A percentile compares a stretch with the other conserved stretches of the same genome.
Conservation (phyloP, 2,113 vertebrate genomes). For the Stictonetta naevosa region DNA sequence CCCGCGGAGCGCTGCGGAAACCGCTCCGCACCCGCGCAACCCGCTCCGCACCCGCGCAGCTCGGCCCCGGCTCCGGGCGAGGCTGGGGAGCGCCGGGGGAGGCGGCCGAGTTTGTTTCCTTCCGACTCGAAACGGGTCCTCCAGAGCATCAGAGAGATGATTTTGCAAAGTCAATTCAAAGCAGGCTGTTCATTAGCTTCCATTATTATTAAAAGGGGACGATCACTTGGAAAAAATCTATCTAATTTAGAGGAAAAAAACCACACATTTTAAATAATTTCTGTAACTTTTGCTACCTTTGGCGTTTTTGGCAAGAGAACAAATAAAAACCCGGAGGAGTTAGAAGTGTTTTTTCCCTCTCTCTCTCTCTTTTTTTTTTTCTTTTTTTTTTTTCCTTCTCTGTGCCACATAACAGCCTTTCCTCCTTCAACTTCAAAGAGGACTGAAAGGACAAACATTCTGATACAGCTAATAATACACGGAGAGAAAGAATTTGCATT, state of each 20-base stretch:
- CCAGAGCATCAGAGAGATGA: constrained; percentile 49
- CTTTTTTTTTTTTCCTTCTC: background rate
- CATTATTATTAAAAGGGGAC: constrained; percentile 46
- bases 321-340: constrained; percentile 21
- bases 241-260: constrained; percentile 45
- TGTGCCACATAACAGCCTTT: constrained; percentile 37
- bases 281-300: constrained; percentile 51
- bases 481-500: constrained; percentile 50
- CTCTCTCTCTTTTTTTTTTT: background rate
- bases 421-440: constrained; percentile 44
- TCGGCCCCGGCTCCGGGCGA: too few species aligned
- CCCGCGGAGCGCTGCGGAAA: background rate
- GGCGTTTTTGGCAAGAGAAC: constrained; percentile 10
- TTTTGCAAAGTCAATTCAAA: constrained; percentile 52
- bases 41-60: background rate
- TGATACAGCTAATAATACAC: constrained; percentile 56
- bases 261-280: constrained; percentile 31
- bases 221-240: constrained; percentile 17
- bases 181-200: constrained; percentile 56
- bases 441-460: constrained; percentile 55
- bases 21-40: background rate
- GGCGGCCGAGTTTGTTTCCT: background rate
- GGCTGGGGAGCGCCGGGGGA: background rate
- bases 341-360: background rate
- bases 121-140: constrained; percentile 45